Evolutionary conservation across 2,888 invertebrate genomes (phyloP), one percentile per base, ranked within the genome.

Genomic region (Drosophila prolongata): DNA sequence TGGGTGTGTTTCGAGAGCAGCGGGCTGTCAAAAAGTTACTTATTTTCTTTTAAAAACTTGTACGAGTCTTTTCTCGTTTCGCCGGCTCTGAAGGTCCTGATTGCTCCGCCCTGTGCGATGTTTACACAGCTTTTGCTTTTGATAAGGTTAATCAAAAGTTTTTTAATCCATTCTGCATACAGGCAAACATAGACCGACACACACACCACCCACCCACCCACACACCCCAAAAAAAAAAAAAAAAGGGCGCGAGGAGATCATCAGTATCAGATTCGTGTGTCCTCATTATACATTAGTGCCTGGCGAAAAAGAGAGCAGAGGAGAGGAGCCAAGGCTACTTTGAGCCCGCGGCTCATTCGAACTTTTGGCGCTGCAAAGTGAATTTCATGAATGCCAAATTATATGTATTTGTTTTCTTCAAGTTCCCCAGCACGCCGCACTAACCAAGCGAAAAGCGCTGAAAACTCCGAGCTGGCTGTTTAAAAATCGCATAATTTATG

Each of bases 121-220:
- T 85, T 85, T 87, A 85, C 85, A 84, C 77, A 80, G 85, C 83
- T 81, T 86, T 86, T 79, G 81, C 89, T 87, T 88, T 89, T 87
- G 90, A 89, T 89, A 89, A 89, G 88, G 90, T 89, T 89, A 90
- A 90, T 89, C 90, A 89, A 89, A 89, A 89, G 89, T 84, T 79
- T 90, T 89, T 89, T 90, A 89, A 89, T 89, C 88, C 89, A 90
- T 90, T 88, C 87, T 79, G 87, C 80, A 86, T 80, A 84, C 84
- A 85, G 60, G 74, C 79, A 82, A 72, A 78, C 80, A 82, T 75
- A 82, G 76, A 76, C 75, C 71, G 75, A 49, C 66, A 67, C 38
- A 71, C 57, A 46, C 66, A 42, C 47, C 56, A 46, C 64, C 38
- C n/a, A 27, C n/a, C 16, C 16, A 16, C 16, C 16, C 16, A 14